phyloP scores from a whole-genome alignment of 1,140 invertebrate species.

The Euura lappo region DNA sequence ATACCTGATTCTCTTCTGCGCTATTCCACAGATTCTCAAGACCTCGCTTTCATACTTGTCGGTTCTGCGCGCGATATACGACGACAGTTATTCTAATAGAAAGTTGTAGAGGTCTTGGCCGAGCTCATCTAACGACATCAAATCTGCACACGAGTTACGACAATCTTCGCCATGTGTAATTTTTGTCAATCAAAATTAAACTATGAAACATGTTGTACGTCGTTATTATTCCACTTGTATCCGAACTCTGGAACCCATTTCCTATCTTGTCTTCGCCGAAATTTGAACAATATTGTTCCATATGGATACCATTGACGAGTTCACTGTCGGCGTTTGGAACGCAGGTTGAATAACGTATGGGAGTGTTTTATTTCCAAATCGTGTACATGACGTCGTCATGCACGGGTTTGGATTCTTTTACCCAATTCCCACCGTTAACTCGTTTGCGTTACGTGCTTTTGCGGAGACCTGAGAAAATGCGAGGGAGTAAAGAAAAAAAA shows the following conservation, averaged over 20 bases:
- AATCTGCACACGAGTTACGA: too few relatives aligned
- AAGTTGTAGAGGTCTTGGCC: too few relatives aligned
- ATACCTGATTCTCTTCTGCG: conserved; percentile 1
- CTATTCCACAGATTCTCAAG: not conserved
- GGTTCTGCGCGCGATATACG: not conserved
- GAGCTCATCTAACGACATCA: too few relatives aligned
- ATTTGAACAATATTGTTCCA: too few relatives aligned
- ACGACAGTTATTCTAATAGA: not conserved
- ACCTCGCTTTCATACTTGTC: not conserved
- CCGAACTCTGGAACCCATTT: too few relatives aligned
- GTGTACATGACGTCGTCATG: not conserved
- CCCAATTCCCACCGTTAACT: not conserved
- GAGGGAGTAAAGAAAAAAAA: not conserved
- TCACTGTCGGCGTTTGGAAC: not conserved
- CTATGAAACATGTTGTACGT: too few relatives aligned
- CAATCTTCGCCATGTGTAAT: too few relatives aligned
- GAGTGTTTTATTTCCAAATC: conserved; percentile 1
- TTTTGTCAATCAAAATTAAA: too few relatives aligned
- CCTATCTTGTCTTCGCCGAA: too few relatives aligned
- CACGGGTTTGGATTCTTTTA: not conserved
- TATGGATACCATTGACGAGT: too few relatives aligned
- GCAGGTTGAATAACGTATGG: not conserved
- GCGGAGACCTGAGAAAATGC: not conserved
- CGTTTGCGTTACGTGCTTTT: not conserved
- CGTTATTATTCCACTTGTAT: too few relatives aligned